Conservation (phyloP, 2,797 vertebrate genomes). For the Aldrovandia affinis region DNA sequence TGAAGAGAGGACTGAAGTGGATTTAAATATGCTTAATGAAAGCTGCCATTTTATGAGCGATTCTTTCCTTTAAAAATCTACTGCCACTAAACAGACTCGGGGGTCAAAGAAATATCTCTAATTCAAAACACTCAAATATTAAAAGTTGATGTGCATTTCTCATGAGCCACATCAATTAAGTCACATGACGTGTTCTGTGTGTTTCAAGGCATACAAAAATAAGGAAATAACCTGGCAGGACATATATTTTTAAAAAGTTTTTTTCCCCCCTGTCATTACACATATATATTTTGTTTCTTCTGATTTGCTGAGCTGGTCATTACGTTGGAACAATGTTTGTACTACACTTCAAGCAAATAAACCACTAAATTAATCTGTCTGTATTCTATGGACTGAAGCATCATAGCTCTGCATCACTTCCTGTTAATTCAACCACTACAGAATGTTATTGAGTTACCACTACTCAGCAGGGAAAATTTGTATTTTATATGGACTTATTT, state of each 20-base stretch:
- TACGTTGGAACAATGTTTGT: not conserved
- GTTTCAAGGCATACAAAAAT: not conserved
- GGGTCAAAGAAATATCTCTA: not conserved
- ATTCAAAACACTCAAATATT: not conserved
- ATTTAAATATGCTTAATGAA: conserved; percentile 47
- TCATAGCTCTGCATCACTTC: not conserved
- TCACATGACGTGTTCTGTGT: not conserved
- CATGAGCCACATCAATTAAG: not conserved
- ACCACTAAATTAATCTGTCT: not conserved
- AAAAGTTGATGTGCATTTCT: conserved; percentile 1
- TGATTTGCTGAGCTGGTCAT: not conserved
- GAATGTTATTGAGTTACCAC: not conserved
- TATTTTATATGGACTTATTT: not conserved
- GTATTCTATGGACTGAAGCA: not conserved
- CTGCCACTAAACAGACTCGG: conserved; percentile 17
- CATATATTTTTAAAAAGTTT: not conserved
- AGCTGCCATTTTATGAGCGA: conserved; percentile 41
- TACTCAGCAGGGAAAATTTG: not conserved
- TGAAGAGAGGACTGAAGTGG: conserved; percentile 24
- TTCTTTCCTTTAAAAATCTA: conserved; percentile 40
- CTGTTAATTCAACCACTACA: not conserved
- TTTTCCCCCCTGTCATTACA: not conserved
- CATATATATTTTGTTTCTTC: not conserved
- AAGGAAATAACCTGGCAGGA: not conserved
- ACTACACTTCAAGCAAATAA: not conserved